A percentile compares a stretch with the other conserved stretches of the same genome.
These are phyloP conservation scores for Acanthopagrus latus DNA, from an alignment of 2,797 vertebrate genomes.

Conservation along the genomic window DNA sequence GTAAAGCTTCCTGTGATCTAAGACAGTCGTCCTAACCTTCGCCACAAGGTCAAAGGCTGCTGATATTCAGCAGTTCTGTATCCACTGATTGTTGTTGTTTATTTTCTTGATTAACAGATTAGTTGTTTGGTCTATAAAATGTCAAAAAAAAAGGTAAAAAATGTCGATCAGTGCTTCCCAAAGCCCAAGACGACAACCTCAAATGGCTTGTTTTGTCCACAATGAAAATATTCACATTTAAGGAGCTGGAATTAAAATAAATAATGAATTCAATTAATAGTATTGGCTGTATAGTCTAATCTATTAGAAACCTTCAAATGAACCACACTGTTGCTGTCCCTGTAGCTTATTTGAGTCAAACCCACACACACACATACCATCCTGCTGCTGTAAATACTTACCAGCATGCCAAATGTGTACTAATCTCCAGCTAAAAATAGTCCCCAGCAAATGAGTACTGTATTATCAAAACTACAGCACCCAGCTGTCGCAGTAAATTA, in stretches of 20 bases:
- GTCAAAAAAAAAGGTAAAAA: too few species aligned
- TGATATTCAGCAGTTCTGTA: background rate
- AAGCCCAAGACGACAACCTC: too few species aligned
- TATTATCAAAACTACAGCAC: background rate
- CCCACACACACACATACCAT: background rate
- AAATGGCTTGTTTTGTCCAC: too few species aligned
- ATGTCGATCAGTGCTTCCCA: too few species aligned
- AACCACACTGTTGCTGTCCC: background rate
- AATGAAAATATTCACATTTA: too few species aligned
- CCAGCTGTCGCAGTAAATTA: background rate
- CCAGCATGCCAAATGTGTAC: background rate
- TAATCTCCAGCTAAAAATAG: slow-evolving; percentile 35
- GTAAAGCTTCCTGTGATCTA: background rate
- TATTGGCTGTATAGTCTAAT: too few species aligned
- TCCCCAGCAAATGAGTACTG: background rate
- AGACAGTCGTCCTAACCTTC: background rate
- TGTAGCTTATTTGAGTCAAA: slow-evolving; percentile 4
- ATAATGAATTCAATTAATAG: too few species aligned
- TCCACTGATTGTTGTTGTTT: too few species aligned
- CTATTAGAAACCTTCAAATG: too few species aligned
- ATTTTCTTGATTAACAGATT: too few species aligned
- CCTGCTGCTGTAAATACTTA: slow-evolving; percentile 15
- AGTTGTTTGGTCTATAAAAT: too few species aligned
- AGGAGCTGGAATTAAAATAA: too few species aligned
- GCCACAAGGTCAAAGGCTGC: background rate